A percentile compares a stretch with the other conserved stretches of the same genome.
Conservation (phyloP, 2,113 vertebrate species). For the Leptobrachium ailaonicum region DNA sequence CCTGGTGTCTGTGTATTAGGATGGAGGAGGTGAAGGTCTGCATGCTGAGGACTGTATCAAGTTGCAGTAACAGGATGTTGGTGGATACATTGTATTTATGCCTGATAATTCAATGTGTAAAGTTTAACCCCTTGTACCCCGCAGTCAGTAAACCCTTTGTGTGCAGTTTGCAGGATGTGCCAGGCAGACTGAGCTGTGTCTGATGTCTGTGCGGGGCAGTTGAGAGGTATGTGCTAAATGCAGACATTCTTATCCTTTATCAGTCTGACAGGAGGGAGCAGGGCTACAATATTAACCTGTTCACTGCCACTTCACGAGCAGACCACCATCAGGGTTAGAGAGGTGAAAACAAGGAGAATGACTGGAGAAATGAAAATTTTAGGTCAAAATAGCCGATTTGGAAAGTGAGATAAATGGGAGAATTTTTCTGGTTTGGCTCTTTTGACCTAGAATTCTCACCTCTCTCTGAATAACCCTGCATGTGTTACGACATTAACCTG, state of each 20-base stretch:
- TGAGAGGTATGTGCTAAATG: slow-evolving; percentile 50
- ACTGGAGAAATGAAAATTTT: too few species aligned
- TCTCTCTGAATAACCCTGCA: too few species aligned
- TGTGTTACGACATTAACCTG: too few species aligned
- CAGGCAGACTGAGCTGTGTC: slow-evolving; percentile 36
- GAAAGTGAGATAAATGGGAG: too few species aligned
- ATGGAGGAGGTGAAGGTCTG: neutral
- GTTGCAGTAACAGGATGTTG: too few species aligned
- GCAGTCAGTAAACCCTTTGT: neutral
- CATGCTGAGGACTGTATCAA: neutral
- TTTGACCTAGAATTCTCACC: too few species aligned
- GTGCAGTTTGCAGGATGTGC: neutral
- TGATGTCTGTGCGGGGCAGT: slow-evolving; percentile 43
- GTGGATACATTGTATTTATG: neutral
- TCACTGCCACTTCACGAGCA: neutral
- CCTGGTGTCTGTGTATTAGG: slow-evolving; percentile 14
- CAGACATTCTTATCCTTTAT: slow-evolving; percentile 45
- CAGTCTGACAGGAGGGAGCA: slow-evolving; percentile 23
- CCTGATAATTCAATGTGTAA: neutral
- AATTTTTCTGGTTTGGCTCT: too few species aligned
- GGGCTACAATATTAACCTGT: slow-evolving; percentile 21
- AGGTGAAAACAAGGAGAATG: too few species aligned
- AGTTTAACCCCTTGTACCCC: slow-evolving; percentile 5
- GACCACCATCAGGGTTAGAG: too few species aligned
- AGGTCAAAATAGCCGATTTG: too few species aligned